Conservation (phyloP, 1,140 invertebrate genomes). For the Chlorops oryzae region DNA sequence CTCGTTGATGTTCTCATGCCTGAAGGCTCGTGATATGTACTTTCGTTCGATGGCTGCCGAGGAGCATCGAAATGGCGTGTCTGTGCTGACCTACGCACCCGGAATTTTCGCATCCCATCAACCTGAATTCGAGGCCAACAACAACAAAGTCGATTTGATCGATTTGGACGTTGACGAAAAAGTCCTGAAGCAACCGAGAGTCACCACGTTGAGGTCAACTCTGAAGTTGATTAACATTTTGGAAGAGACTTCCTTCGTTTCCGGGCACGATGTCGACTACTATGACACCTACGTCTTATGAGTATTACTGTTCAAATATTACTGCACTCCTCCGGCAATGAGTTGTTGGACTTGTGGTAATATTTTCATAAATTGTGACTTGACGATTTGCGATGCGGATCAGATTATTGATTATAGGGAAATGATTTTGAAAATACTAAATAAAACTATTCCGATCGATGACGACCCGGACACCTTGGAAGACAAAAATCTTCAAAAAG, state of each 20-base stretch:
- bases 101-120: conserved; percentile 80
- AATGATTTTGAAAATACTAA: too few species aligned
- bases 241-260: conserved; percentile 36
- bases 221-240: conserved; percentile 40
- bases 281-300: conserved; percentile 43
- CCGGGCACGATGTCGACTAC: conserved; percentile 42
- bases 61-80: conserved; percentile 57
- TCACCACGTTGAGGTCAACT: conserved; percentile 25
- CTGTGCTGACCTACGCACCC: conserved; percentile 85
- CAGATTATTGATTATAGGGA: too few species aligned
- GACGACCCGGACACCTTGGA: too few species aligned
- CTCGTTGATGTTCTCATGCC: conserved; percentile 75
- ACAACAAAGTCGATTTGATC: conserved; percentile 25
- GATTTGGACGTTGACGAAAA: conserved; percentile 15
- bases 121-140: conserved; percentile 48
- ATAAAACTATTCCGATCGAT: too few species aligned
- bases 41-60: conserved; percentile 71
- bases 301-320: conserved; percentile 30
- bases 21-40: conserved; percentile 85
- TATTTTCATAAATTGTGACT: too few species aligned
- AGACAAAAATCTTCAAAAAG: too few species aligned
- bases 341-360: background rate
- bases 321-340: background rate
- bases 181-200: conserved; percentile 14
- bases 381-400: too few species aligned